A percentile compares a stretch with the other conserved stretches of the same genome.
Evolutionary conservation across 2,888 invertebrate species (phyloP).

Genomic region (Eupithecia subumbrata): DNA sequence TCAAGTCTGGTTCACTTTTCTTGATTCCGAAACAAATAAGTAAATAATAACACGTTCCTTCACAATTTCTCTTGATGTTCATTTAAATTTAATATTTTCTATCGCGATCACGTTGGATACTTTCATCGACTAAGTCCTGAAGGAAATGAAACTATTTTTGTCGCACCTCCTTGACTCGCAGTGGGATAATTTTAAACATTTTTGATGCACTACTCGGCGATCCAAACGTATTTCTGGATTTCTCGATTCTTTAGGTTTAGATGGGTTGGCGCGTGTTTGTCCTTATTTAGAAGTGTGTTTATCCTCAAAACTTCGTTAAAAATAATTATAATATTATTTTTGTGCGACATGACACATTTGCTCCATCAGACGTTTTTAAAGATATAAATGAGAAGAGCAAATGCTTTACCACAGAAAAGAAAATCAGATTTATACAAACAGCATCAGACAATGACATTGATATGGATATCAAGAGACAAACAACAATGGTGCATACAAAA

Average conservation of each 20-base stretch:
- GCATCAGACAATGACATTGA: constrained; percentile 17
- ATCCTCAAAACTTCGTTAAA: constrained; percentile 1
- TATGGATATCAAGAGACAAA: constrained; percentile 17
- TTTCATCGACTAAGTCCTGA: constrained; percentile 46
- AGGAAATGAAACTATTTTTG: constrained; percentile 64
- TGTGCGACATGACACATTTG: neutral
- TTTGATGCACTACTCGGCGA: constrained; percentile 66
- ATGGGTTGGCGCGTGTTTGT: constrained; percentile 30
- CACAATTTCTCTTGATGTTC: neutral
- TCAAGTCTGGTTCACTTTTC: neutral
- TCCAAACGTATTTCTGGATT: constrained; percentile 51
- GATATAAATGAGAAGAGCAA: neutral
- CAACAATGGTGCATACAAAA: constrained; percentile 18
- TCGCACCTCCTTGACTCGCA: constrained; percentile 57
- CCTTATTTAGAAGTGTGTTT: constrained; percentile 28
- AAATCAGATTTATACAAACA: neutral
- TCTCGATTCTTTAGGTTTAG: constrained; percentile 41
- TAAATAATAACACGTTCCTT: neutral
- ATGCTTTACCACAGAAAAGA: neutral
- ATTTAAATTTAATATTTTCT: neutral
- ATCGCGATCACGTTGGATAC: constrained; percentile 24
- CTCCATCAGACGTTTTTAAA: neutral
- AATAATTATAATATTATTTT: neutral
- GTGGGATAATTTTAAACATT: constrained; percentile 74
- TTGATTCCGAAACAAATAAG: too few species aligned